Conservation (phyloP, 2,797 vertebrate species). For the Smutsia temminckii region DNA sequence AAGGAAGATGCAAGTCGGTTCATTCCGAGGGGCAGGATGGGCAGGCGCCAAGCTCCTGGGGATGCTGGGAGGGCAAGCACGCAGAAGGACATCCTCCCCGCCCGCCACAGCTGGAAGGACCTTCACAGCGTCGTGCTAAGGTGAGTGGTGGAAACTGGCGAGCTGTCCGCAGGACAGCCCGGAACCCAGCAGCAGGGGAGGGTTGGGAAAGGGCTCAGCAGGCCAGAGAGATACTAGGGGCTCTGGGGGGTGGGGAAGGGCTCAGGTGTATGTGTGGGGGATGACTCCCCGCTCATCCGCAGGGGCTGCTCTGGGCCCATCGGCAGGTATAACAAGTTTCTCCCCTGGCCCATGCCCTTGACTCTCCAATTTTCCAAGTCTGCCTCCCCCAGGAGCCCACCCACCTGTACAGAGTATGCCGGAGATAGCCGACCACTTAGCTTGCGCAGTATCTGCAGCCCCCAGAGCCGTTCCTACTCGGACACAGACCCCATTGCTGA, state of each 20-base stretch:
- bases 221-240: neutral
- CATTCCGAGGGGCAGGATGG: too few relatives aligned
- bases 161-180: neutral
- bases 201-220: neutral
- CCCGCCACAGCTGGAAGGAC: too few relatives aligned
- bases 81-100: neutral
- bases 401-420: slow-evolving; percentile 88
- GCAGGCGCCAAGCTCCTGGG: neutral
- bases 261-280: too few relatives aligned
- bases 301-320: neutral
- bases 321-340: neutral
- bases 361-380: neutral
- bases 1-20: neutral
- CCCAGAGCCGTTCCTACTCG: slow-evolving; percentile 92
- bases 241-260: fast-evolving
- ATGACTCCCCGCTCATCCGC: neutral
- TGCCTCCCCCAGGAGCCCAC: neutral
- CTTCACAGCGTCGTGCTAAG: neutral
- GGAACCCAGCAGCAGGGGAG: neutral
- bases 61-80: neutral
- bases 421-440: slow-evolving; percentile 86
- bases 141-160: neutral
- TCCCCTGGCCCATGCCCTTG: neutral
- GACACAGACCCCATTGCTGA: slow-evolving; percentile 86
- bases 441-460: slow-evolving; percentile 83